Evolutionary conservation across 1,140 invertebrate species (phyloP).

Genomic region (Diprion similis): DNA sequence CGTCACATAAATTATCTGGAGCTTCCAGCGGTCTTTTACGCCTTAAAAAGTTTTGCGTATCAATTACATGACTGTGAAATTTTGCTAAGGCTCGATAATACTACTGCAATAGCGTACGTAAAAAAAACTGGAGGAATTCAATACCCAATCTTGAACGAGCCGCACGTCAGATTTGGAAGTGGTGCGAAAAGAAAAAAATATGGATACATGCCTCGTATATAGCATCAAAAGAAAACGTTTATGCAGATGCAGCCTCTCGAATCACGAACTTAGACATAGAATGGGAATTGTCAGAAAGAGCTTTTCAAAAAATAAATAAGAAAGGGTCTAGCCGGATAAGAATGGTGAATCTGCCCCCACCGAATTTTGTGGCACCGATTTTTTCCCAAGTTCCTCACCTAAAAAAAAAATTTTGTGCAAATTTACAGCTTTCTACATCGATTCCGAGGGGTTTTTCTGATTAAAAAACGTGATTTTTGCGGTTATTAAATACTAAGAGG

Average conservation of each 20-base stretch:
- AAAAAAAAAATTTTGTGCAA: no score
- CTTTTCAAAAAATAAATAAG: conserved; percentile 13
- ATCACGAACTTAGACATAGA: conserved; percentile 21
- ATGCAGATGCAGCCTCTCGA: conserved; percentile 25
- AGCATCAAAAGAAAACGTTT: conserved; percentile 20
- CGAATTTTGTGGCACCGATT: no score
- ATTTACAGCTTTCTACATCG: no score
- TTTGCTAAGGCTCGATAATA: conserved; percentile 40
- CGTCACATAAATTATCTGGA: no score
- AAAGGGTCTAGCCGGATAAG: no score
- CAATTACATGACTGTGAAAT: conserved; percentile 31
- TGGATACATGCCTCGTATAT: conserved; percentile 25
- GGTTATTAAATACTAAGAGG: no score
- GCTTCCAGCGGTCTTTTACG: no score
- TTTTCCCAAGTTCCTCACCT: no score
- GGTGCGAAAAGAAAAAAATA: conserved; percentile 31
- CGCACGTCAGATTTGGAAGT: conserved; percentile 32
- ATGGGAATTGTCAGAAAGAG: conserved; percentile 20
- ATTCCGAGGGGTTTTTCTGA: no score
- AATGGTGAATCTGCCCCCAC: no score
- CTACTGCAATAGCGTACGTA: conserved; percentile 36
- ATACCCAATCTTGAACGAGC: conserved; percentile 30
- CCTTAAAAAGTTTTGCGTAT: conserved; percentile 26
- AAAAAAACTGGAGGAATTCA: conserved; percentile 35
- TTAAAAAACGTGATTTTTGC: no score